Percentiles rank a stretch among this genome's conserved stretches.
Evolutionary conservation across 2,888 invertebrate genomes (phyloP).

Genomic region (Pegoplata infirma): DNA sequence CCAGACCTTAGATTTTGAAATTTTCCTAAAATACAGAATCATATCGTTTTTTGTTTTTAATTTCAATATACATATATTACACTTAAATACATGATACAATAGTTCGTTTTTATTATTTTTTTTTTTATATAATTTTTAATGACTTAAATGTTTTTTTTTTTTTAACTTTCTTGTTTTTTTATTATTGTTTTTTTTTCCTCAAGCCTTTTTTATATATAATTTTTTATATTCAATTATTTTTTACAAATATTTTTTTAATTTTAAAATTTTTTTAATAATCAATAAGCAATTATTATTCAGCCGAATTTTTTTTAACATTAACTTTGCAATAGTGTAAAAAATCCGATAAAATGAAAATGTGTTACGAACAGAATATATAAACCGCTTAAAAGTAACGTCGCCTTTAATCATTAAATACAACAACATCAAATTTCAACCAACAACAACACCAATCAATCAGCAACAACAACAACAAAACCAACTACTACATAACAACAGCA

Average conservation of each 20-base stretch:
- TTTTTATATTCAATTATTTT: constrained; percentile 27
- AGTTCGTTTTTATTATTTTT: constrained; percentile 53
- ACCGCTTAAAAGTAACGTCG: constrained; percentile 63
- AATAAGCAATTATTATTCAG: constrained; percentile 55
- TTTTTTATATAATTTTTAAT: constrained; percentile 34
- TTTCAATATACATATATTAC: constrained; percentile 22
- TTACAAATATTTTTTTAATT: constrained; percentile 40
- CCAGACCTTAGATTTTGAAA: no score
- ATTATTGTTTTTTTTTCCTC: constrained; percentile 40
- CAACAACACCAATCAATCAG: constrained; percentile 41
- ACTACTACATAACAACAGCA: constrained; percentile 31
- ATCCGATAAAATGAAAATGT: constrained; percentile 47
- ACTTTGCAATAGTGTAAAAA: constrained; percentile 56
- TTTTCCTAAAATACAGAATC: no score
- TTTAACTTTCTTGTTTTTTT: constrained; percentile 41
- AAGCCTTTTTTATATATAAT: constrained; percentile 9
- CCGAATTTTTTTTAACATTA: constrained; percentile 24
- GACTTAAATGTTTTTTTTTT: constrained; percentile 13
- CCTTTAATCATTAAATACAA: constrained; percentile 45
- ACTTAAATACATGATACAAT: constrained; percentile 34
- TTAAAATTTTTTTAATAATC: constrained; percentile 44
- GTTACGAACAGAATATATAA: constrained; percentile 44
- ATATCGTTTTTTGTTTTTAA: constrained; percentile 8
- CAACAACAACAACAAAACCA: constrained; percentile 45
- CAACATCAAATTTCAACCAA: constrained; percentile 47